Evolutionary conservation across 2,797 vertebrate species (phyloP).

Genomic region (Intellagama lesueurii): DNA sequence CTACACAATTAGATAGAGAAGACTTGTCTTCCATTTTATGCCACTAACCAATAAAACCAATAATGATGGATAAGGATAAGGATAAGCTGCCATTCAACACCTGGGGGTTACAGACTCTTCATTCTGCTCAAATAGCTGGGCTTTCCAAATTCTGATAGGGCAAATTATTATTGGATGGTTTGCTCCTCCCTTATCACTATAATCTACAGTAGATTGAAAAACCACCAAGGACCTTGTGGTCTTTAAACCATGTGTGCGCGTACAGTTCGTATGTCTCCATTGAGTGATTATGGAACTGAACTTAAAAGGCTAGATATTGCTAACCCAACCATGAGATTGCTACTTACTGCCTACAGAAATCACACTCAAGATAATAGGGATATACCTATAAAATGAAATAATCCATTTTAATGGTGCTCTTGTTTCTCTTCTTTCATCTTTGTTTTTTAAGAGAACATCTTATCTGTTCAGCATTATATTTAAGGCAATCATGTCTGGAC

Average conservation of each 20-base stretch:
- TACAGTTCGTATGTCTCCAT: not conserved
- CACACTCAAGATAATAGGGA: not conserved
- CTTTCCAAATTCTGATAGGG: not conserved
- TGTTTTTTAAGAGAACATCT: not conserved
- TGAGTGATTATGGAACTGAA: slow-evolving; percentile 7
- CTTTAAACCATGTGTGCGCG: not conserved
- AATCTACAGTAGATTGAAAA: not conserved
- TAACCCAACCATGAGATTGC: not conserved
- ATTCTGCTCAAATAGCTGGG: not conserved
- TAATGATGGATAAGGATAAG: not conserved
- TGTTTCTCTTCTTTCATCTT: not conserved
- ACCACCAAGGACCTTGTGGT: not conserved
- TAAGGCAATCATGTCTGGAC: not conserved
- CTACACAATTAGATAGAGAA: no score
- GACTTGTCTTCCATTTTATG: no score
- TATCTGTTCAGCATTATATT: not conserved
- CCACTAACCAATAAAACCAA: not conserved
- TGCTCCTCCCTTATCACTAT: not conserved
- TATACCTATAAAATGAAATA: not conserved
- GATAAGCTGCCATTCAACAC: not conserved
- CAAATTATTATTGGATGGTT: not conserved
- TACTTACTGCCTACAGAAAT: not conserved
- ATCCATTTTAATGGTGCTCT: not conserved
- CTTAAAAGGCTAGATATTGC: not conserved
- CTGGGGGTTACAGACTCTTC: not conserved